Evolutionary conservation across 1,140 invertebrate genomes (phyloP).

Genomic region (Agrilus planipennis): DNA sequence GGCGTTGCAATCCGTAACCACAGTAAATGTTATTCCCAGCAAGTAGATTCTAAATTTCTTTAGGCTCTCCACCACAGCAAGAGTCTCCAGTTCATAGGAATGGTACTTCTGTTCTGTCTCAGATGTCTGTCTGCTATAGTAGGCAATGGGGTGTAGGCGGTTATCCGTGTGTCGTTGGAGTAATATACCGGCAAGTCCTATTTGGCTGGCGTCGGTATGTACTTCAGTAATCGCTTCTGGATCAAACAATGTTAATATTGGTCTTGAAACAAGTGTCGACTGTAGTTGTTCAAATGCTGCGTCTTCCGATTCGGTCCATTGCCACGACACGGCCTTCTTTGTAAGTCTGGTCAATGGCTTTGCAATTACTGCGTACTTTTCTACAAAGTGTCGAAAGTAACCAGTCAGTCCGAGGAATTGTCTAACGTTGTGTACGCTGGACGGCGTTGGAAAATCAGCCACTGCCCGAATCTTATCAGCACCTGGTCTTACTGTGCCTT

Average conservation of each 20-base stretch:
- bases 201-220: slow-evolving; percentile 21
- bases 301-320: background rate
- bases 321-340: slow-evolving; percentile 17
- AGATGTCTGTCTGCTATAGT: slow-evolving; percentile 8
- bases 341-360: slow-evolving; percentile 19
- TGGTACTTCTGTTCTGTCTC: slow-evolving; percentile 6
- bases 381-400: slow-evolving; percentile 29
- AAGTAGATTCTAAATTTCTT: slow-evolving; percentile 34
- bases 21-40: slow-evolving; percentile 28
- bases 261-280: slow-evolving; percentile 2
- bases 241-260: slow-evolving; percentile 15
- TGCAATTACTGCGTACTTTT: slow-evolving; percentile 18
- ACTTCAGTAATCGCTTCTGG: slow-evolving; percentile 18
- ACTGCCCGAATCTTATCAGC: too few species aligned
- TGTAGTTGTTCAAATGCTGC: background rate
- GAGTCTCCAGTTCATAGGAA: slow-evolving; percentile 9
- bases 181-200: slow-evolving; percentile 15
- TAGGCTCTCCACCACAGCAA: slow-evolving; percentile 21
- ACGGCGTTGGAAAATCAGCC: too few species aligned
- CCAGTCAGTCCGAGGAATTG: slow-evolving; percentile 26
- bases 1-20: slow-evolving; percentile 26
- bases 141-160: slow-evolving; percentile 9
- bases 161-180: slow-evolving; percentile 8
- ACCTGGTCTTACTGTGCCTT: too few species aligned
- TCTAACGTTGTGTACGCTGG: too few species aligned